Evolutionary conservation across 2,888 invertebrate species (phyloP), one percentile per base, ranked within the genome.

Genomic region (Philopedon plagiatum): DNA sequence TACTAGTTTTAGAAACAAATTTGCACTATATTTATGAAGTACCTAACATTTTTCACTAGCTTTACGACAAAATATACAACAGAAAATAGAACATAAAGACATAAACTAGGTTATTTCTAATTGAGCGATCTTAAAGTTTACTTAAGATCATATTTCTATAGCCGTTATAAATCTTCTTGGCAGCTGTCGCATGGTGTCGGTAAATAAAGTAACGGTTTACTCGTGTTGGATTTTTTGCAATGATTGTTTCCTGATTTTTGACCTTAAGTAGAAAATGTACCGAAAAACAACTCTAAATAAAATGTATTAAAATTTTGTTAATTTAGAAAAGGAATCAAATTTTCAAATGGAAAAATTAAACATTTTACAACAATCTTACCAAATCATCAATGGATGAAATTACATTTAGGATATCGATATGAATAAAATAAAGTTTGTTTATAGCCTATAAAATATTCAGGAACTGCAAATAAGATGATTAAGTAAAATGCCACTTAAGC

Each of bases 121-220:
- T 64, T 70, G 70, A 70, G 46, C 63, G 56, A 57, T 70, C 67
- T 49, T 58, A 58, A 56, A 63, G 58, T 65, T 71, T 49, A 41
- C 65, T 65, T 41, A 39, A 54, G 71, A 71, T 71, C 71, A 65
- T 71, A 65, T 71, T 71, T 71, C 71, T 71, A 71, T 61, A 71
- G 60, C 23, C 64, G 65, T 56, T 71, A 71, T 66, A 71, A 71
- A 71, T 71, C 71, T 71, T 71, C 71, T 71, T 65, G 71, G 23
- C 71, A 66, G 71, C 65, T 60, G 65, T 65, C 65, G 60, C 65
- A 54, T 60, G 54, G 60, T 71, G 60, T 65, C 65, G 51, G 65
- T 71, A 65, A 71, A 66, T 70, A 64, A 64, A 58, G 64, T 58
- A 58, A 64, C 56, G 71, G 66, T 66, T 60, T 61, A 49, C 57